Conservation (phyloP, 1,140 invertebrate species). For the silkworm (Bombyx mori) region ASM3026992v2 NC_085110.1:18107501-18108000, state of each 20-base stretch:
- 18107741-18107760: slow-evolving; percentile 99
- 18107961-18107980: too few species aligned
- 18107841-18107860: slow-evolving; percentile 98
- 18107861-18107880: slow-evolving; percentile 98
- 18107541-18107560: too few species aligned
- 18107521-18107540: too few species aligned
- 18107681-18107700: slow-evolving; percentile 95
- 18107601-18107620: too few species aligned
- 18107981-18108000: too few species aligned
- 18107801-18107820: slow-evolving; percentile 96
- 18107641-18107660: slow-evolving; percentile 11
- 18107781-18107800: slow-evolving; percentile 95
- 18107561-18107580: too few species aligned
- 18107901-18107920: slow-evolving; percentile 78
- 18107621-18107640: background rate
- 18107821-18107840: slow-evolving; percentile 97
- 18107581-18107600: too few species aligned
- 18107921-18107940: too few species aligned
- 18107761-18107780: slow-evolving; percentile 97
- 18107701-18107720: slow-evolving; percentile 93
- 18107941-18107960: too few species aligned
- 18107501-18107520: too few species aligned
- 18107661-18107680: slow-evolving; percentile 87
- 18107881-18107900: slow-evolving; percentile 99
- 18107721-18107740: slow-evolving; percentile 98